Evolutionary conservation across 2,113 vertebrate species (phyloP).

Genomic region (Oncorhynchus kisutch): DNA sequence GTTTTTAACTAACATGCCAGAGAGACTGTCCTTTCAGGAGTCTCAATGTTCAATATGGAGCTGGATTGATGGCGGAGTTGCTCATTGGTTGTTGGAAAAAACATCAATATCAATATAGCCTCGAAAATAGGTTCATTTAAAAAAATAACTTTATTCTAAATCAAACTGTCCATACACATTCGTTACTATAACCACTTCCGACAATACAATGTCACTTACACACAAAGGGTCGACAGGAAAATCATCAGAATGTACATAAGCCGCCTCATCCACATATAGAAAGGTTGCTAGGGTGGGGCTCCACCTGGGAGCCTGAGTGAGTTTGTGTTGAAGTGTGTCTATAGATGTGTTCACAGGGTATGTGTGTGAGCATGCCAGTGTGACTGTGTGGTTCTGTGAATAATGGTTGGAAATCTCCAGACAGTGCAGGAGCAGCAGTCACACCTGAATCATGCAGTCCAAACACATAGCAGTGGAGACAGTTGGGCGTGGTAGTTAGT

Average conservation of each 20-base stretch:
- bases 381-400: neutral
- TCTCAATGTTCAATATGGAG: too few relatives aligned
- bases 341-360: neutral
- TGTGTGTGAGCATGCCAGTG: neutral
- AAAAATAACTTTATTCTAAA: too few relatives aligned
- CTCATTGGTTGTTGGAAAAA: too few relatives aligned
- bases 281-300: slow-evolving; percentile 65
- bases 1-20: neutral
- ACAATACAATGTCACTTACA: slow-evolving; percentile 20
- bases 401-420: slow-evolving; percentile 66
- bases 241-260: slow-evolving; percentile 40
- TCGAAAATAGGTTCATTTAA: too few relatives aligned
- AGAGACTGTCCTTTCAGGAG: too few relatives aligned
- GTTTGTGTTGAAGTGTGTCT: neutral
- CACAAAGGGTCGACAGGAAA: slow-evolving; percentile 8
- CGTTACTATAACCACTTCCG: neutral
- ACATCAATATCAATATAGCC: too few relatives aligned
- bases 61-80: too few relatives aligned
- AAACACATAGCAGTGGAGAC: slow-evolving; percentile 55
- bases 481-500: slow-evolving; percentile 41
- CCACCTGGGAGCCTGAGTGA: neutral
- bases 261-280: slow-evolving; percentile 22
- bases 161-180: neutral
- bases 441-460: slow-evolving; percentile 78
- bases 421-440: slow-evolving; percentile 65